Evolutionary conservation across 30 jellyfish, hydroid and myxozoan genomes (phyloP).

Genomic region (Turritopsis dohrnii): DNA sequence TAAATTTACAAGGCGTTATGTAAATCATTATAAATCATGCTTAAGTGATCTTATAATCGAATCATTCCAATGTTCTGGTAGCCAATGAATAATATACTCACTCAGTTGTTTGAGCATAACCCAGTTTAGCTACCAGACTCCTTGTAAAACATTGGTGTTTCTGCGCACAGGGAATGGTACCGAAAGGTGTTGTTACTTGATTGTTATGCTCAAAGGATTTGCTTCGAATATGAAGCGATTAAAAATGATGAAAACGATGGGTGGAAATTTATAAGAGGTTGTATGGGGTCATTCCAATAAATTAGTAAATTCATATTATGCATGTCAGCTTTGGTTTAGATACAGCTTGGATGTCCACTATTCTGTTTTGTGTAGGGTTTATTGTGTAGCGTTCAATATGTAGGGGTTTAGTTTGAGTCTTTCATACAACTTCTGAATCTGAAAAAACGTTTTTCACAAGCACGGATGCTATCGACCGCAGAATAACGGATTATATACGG

Average conservation of each 20-base stretch:
- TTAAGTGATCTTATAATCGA: constrained; percentile 11
- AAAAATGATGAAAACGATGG: neutral
- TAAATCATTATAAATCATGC: neutral
- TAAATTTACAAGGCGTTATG: no score
- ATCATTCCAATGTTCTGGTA: constrained; percentile 12
- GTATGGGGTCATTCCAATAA: neutral
- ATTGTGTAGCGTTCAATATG: no score
- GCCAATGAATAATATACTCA: constrained; percentile 8
- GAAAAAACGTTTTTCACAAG: no score
- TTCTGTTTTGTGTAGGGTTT: neutral
- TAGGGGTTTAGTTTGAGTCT: no score
- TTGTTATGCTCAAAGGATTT: neutral
- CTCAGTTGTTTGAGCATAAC: constrained; percentile 6
- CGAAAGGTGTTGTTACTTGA: neutral
- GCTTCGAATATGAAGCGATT: neutral
- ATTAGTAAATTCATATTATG: neutral
- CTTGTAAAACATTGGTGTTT: neutral
- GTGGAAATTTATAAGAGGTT: neutral
- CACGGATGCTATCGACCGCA: no score
- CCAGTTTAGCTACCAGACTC: neutral
- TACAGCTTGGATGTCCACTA: neutral
- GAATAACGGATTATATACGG: no score
- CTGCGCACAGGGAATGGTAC: neutral
- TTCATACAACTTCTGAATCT: no score
- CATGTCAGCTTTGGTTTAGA: neutral